Base-by-base conservation (phyloP, 2,797 vertebrate species). In the Vireo griseus region DNA sequence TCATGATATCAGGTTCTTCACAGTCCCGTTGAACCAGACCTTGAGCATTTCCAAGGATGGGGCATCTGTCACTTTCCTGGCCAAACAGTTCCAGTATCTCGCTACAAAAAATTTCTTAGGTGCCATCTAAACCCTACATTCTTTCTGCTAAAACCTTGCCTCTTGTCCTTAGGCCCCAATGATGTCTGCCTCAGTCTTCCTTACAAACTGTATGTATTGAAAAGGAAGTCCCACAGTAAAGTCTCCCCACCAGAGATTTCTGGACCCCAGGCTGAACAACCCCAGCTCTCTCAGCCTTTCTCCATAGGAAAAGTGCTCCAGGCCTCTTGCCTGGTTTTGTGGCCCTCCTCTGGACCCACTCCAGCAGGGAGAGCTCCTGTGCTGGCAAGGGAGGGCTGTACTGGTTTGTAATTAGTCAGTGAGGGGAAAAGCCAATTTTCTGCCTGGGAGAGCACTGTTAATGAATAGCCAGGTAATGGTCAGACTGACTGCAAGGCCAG, bases 381-480 rank as follows among this genome's bases (percentile, higher is more conserved):
- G 59, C 81, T 58, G 78, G 25, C 39, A 71, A 33, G 44, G 33
- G 51, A 82, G 40, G 9, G 20, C 58, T 75, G 9, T 20, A 37
- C 17, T 35, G 35, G 42, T 54, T 86, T 85, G 29, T 63, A 65
- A 75, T 78, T 78, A 83, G 55, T 55, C 57, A 42, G 24, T 25
- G 42, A 93, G 52, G 21, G 52, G 50, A 91, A 80, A 80, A 90
- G 79, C 44, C 54, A 31, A 12, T 84, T 80, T 86, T 78, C 42
- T 42, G 90, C 80, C 58, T 75, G 85, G 55, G 59, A 79, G 66
- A 88, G 40, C 66, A 19, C 47, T n/a, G 94, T 86, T 86, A 93
- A 92, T 90, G 84, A 94, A 72, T 76, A 88, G 14, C 76, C 54
- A 47, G 50, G 68, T 79, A 69, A 72, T 17, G 44, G 39, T 10